These are phyloP conservation scores for Platysteira castanea DNA, from an alignment of 2,113 vertebrate species.

Conservation along the genomic window DNA sequence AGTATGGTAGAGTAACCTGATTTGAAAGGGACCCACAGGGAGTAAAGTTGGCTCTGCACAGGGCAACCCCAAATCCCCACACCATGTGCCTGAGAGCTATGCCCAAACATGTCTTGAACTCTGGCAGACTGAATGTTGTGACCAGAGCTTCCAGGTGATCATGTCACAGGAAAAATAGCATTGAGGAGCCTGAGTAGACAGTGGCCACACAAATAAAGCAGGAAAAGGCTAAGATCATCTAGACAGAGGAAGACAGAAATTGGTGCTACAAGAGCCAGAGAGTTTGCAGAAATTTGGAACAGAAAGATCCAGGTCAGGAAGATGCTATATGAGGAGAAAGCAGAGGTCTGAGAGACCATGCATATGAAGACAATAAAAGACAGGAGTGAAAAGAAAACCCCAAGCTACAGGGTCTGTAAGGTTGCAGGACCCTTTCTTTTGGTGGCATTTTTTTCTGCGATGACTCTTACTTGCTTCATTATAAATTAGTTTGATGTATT, in stretches of 20 bases:
- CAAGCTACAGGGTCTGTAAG: neutral
- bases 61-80: neutral
- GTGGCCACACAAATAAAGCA: neutral
- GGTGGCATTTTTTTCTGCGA: neutral
- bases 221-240: neutral
- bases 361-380: neutral
- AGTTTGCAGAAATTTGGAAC: neutral
- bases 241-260: neutral
- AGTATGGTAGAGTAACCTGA: neutral
- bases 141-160: neutral
- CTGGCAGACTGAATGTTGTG: accelerated
- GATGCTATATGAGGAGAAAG: neutral
- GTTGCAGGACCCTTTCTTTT: neutral
- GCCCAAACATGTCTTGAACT: neutral
- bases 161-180: neutral
- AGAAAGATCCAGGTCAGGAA: neutral
- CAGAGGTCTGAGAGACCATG: neutral
- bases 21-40: neutral
- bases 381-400: neutral
- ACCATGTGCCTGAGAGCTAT: neutral
- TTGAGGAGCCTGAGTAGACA: neutral
- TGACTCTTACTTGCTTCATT: neutral
- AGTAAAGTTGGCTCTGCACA: neutral
- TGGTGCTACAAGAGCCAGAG: neutral
- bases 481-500: neutral